Evolutionary conservation across 2,113 vertebrate species (phyloP).

Genomic region (Crotalus helleri): DNA sequence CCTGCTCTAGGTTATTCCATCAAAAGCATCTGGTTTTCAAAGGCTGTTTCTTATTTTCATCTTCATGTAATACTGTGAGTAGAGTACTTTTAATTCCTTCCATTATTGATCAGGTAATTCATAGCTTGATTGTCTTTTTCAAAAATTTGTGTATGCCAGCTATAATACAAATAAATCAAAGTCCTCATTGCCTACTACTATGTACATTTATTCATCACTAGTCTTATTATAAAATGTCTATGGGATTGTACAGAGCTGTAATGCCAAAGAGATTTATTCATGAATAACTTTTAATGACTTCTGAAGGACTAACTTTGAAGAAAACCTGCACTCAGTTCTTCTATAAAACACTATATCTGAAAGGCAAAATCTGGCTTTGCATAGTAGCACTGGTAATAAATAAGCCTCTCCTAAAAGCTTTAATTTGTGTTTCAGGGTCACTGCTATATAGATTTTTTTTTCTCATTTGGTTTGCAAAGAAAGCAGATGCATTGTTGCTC

Average conservation of each 20-base stretch:
- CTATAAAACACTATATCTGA: neutral
- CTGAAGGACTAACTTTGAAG: neutral
- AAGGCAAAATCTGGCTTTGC: neutral
- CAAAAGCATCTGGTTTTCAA: neutral
- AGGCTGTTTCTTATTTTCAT: neutral
- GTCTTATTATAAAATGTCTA: neutral
- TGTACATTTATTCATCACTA: neutral
- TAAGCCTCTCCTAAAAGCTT: neutral
- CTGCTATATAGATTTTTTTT: neutral
- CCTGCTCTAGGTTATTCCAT: neutral
- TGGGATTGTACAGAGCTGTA: neutral
- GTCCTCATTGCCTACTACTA: neutral
- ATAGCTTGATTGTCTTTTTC: slow-evolving; percentile 33
- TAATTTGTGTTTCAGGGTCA: neutral
- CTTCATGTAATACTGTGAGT: neutral
- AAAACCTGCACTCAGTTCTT: neutral
- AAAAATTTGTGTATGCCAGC: slow-evolving; percentile 43
- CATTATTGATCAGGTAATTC: slow-evolving; percentile 32
- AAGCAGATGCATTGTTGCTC: neutral
- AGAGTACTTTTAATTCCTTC: slow-evolving; percentile 16
- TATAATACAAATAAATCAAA: slow-evolving; percentile 35
- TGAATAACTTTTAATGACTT: neutral
- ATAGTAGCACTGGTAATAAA: neutral
- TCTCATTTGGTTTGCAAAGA: neutral
- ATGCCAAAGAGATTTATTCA: neutral